Conservation (phyloP, 2,113 vertebrate species). For the Semnornis frantzii region DNA sequence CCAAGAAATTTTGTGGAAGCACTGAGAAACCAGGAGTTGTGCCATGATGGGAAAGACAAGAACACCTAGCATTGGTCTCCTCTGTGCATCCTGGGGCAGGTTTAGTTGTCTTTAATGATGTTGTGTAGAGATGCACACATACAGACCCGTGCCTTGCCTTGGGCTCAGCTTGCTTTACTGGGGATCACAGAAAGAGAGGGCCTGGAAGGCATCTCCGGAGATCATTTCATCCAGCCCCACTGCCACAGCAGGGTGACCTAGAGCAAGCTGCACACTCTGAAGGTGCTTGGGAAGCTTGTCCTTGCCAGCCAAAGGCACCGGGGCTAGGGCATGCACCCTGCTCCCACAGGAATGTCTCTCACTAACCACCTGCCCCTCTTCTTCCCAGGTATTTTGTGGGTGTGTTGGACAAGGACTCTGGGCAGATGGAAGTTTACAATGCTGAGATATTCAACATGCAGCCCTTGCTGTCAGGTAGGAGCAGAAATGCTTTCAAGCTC, state of each 20-base stretch:
- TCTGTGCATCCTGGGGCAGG: background rate
- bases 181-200: no score
- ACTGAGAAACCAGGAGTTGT: background rate
- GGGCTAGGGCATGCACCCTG: rapidly evolving
- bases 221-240: no score
- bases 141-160: background rate
- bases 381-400: conserved; percentile 90
- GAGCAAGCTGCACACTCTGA: no score
- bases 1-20: background rate
- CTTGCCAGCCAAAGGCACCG: background rate
- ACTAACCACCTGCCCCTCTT: background rate
- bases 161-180: background rate
- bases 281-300: background rate
- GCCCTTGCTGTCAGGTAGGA: conserved; percentile 87
- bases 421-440: conserved; percentile 88
- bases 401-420: conserved; percentile 86
- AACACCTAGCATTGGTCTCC: no score
- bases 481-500: background rate
- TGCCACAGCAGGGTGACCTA: no score
- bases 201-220: no score
- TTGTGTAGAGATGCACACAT: rapidly evolving
- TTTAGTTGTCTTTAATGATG: background rate
- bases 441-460: conserved; percentile 92
- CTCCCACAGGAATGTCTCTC: background rate
- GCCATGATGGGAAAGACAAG: background rate